Evolutionary conservation across 2,113 vertebrate species (phyloP), one percentile per base, ranked within the genome.

Genomic region (Mormoops blainvillei): DNA sequence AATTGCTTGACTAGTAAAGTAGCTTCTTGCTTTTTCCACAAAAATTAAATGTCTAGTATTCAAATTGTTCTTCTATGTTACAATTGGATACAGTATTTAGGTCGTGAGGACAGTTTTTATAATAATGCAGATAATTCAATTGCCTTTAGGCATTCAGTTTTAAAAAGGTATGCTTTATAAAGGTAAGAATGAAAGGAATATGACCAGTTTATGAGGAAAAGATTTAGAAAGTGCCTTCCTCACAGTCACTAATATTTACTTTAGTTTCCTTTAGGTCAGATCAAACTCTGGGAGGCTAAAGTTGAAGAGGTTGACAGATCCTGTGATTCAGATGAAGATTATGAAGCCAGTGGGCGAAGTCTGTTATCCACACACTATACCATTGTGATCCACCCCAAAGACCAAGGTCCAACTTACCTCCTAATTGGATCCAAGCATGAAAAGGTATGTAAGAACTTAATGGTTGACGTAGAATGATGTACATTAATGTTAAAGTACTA

Each of bases 231-330:
- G 22, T 96, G 81, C 31, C 31, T 93, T 26, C 94, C 54, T 97
- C 76, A 98, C 45, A 16, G 82, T 58, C 93, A 89, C 73, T 96
- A 36, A 45, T 94, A 52, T 95, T 96, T 97, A 16, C 54, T 98
- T 56, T 95, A 99, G 99, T 99, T 99, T 98, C 99, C 99, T 43
- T 98, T 99, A 94, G 99, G 99, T 95, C 99, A 99, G 98, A 99
- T 99, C 97, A 99, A 99, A 97, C 98, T 99, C 94, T 99, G 98
- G 99, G 99, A 99, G 93, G 99, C 99, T 4, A 98, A 98, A 90
- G 99, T 99, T 93, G 99, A 99, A 97, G 99, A 99, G 98, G 99
- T 99, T 81, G 99, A 99, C 97, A 98, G 99, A 97, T 99, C 99
- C 14, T 99, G 98, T 36, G 99, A 99, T 96, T 99, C 99, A 5